Evolutionary conservation across 2,888 invertebrate species (phyloP).

Genomic region (Latrodectus hesperus): DNA sequence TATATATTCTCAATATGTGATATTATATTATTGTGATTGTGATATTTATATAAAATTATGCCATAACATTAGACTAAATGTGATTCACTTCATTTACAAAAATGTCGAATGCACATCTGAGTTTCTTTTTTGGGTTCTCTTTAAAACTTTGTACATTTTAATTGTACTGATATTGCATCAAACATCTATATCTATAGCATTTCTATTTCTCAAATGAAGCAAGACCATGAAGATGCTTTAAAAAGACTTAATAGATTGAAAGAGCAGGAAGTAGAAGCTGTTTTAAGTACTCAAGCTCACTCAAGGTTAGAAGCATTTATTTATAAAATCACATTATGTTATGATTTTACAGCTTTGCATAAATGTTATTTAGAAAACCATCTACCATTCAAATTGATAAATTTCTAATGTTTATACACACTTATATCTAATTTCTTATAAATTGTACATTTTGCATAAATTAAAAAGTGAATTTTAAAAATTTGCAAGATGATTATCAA

Average conservation of each 20-base stretch:
- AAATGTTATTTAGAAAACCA: no score
- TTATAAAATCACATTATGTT: neutral
- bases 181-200: constrained; percentile 33
- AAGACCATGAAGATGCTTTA: constrained; percentile 70
- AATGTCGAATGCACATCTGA: neutral
- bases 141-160: neutral
- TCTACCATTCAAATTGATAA: no score
- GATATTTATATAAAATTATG: neutral
- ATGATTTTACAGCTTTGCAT: no score
- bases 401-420: no score
- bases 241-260: constrained; percentile 66
- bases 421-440: no score
- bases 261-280: constrained; percentile 69
- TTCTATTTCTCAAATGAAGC: constrained; percentile 53
- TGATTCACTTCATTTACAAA: neutral
- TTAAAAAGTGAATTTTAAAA: no score
- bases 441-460: no score
- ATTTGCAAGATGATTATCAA: no score
- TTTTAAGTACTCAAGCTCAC: constrained; percentile 63
- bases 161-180: neutral
- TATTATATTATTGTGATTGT: neutral
- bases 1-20: no score
- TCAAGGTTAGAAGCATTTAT: constrained; percentile 30
- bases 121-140: no score
- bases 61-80: neutral